These are phyloP conservation scores for Silurus lanzhouensis DNA, from an alignment of 2,797 vertebrate species.

Conservation along the genomic window DNA sequence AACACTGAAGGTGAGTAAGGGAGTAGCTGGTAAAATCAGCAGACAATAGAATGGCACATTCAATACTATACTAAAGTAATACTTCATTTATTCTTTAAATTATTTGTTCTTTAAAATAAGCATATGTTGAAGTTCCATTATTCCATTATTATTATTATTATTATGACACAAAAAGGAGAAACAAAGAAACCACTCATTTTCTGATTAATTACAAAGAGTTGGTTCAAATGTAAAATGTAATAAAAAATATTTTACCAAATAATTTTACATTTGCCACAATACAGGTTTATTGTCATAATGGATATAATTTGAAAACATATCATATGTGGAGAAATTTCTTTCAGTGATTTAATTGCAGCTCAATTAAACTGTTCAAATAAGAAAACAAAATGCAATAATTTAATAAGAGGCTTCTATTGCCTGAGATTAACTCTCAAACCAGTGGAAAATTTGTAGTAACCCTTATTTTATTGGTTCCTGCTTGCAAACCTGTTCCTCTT, in stretches of 20 bases:
- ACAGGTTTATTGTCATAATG: not conserved
- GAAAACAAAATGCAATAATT: not conserved
- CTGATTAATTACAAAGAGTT: not conserved
- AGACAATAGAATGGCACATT: conserved; percentile 11
- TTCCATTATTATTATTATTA: not conserved
- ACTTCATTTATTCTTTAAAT: not conserved
- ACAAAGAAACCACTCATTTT: not conserved
- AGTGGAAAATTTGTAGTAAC: no score
- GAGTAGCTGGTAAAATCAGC: not conserved
- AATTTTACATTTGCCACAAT: not conserved
- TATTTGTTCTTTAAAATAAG: not conserved
- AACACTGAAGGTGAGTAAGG: not conserved
- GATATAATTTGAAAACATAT: not conserved
- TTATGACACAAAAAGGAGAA: not conserved
- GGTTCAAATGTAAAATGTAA: not conserved
- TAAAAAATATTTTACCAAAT: not conserved
- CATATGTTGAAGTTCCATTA: not conserved
- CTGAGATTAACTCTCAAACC: not conserved
- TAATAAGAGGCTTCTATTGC: no score
- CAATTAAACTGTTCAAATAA: not conserved
- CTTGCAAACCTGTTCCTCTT: not conserved
- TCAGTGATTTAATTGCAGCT: not conserved
- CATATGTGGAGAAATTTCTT: not conserved
- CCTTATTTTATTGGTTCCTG: not conserved
- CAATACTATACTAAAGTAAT: not conserved